Conservation (phyloP, 2,888 invertebrate species). For the Apamea sordens region DNA sequence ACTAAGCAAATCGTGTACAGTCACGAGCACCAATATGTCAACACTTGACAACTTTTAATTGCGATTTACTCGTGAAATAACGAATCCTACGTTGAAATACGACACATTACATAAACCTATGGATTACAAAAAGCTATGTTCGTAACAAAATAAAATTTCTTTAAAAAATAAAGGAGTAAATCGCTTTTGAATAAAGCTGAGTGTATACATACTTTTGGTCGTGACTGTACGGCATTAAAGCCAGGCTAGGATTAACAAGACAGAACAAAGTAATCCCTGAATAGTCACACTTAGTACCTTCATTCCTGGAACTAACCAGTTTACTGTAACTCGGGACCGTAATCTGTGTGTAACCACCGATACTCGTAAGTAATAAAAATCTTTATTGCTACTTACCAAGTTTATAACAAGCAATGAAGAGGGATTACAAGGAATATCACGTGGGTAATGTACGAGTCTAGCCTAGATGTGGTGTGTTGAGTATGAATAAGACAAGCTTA, state of each 20-base stretch:
- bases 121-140: too few species aligned
- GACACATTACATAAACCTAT: too few species aligned
- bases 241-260: constrained; percentile 14
- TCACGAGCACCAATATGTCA: too few species aligned
- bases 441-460: constrained; percentile 22
- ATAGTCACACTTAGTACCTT: constrained; percentile 12
- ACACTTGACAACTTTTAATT: too few species aligned
- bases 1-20: not conserved
- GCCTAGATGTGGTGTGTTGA: not conserved
- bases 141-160: too few species aligned
- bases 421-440: constrained; percentile 66
- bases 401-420: constrained; percentile 60
- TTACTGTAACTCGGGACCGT: constrained; percentile 18
- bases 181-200: too few species aligned
- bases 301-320: constrained; percentile 8
- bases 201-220: too few species aligned
- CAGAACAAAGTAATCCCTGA: constrained; percentile 28
- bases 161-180: too few species aligned
- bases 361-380: constrained; percentile 47
- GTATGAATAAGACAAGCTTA: constrained; percentile 31
- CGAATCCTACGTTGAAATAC: too few species aligned
- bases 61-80: too few species aligned
- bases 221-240: not conserved
- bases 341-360: constrained; percentile 25
- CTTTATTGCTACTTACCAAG: constrained; percentile 57